A percentile compares a stretch with the other conserved stretches of the same genome.
Conservation (phyloP, 2,888 invertebrate genomes). For the Macaria liturata region DNA sequence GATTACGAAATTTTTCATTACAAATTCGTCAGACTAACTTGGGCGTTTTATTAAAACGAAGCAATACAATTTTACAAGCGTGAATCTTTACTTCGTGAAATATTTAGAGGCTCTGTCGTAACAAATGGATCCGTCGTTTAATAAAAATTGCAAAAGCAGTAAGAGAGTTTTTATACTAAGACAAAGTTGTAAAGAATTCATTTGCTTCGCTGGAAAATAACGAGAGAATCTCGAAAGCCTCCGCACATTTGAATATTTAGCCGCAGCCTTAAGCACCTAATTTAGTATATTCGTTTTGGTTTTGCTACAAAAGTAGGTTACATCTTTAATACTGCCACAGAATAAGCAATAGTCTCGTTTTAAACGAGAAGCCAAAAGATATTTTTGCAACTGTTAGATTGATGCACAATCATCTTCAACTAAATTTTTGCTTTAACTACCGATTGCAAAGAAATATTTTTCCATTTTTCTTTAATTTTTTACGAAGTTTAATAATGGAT, state of each 20-base stretch:
- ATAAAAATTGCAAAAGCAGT: conserved; percentile 1
- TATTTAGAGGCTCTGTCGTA: conserved; percentile 5
- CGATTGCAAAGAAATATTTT: too few relatives aligned
- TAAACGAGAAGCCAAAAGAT: too few relatives aligned
- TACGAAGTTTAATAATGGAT: too few relatives aligned
- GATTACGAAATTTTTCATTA: conserved; percentile 21
- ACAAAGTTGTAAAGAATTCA: background rate
- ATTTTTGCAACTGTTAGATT: too few relatives aligned
- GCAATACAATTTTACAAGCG: conserved; percentile 17
- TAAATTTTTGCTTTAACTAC: too few relatives aligned
- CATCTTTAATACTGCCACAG: too few relatives aligned
- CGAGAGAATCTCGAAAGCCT: background rate
- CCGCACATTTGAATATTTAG: background rate
- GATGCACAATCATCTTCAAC: too few relatives aligned
- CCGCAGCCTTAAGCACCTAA: too few relatives aligned
- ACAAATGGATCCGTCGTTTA: conserved; percentile 4
- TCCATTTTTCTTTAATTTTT: too few relatives aligned
- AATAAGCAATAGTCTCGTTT: too few relatives aligned
- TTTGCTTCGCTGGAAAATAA: conserved; percentile 3
- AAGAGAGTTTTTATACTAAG: background rate
- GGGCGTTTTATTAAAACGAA: conserved; percentile 27
- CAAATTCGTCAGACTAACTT: conserved; percentile 17
- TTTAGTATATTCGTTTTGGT: too few relatives aligned
- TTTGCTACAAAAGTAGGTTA: too few relatives aligned
- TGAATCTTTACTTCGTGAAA: conserved; percentile 17